phyloP scores from a whole-genome alignment of 2,113 vertebrate genomes.

The Acrocephalus arundinaceus region DNA sequence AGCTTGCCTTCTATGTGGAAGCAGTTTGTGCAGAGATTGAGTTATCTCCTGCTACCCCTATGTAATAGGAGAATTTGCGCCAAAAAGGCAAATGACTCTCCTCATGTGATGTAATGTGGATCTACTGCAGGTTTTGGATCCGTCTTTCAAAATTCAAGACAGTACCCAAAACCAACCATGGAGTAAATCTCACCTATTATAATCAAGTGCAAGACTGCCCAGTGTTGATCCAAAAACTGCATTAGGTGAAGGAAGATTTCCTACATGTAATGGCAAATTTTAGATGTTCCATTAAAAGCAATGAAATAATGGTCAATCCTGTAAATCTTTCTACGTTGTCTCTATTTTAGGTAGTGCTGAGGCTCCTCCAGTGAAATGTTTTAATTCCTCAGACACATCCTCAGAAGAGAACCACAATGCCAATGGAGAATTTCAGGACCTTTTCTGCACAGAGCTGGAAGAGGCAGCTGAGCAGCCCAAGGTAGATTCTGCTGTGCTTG shows the following conservation, averaged over 20 bases:
- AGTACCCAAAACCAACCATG: not conserved
- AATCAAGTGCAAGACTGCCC: not conserved
- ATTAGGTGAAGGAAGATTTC: not conserved
- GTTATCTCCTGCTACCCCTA: not conserved
- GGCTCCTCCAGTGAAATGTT: constrained; percentile 37
- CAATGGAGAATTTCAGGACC: constrained; percentile 53
- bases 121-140: not conserved
- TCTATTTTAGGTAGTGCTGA: constrained; percentile 54
- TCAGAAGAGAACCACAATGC: constrained; percentile 51
- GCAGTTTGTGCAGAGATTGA: not conserved
- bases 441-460: constrained; percentile 35
- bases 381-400: constrained; percentile 69
- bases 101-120: not conserved
- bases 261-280: not conserved
- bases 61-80: not conserved
- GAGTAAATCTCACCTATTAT: not conserved
- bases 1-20: not conserved
- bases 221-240: not conserved
- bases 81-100: not conserved
- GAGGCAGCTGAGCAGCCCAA: constrained; percentile 45
- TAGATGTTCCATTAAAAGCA: not conserved
- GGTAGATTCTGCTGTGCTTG: constrained; percentile 41
- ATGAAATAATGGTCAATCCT: not conserved
- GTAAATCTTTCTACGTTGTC: not conserved
- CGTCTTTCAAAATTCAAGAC: not conserved